Conservation (phyloP, 2,888 invertebrate species). For the Apomyelois bistriatella region DNA sequence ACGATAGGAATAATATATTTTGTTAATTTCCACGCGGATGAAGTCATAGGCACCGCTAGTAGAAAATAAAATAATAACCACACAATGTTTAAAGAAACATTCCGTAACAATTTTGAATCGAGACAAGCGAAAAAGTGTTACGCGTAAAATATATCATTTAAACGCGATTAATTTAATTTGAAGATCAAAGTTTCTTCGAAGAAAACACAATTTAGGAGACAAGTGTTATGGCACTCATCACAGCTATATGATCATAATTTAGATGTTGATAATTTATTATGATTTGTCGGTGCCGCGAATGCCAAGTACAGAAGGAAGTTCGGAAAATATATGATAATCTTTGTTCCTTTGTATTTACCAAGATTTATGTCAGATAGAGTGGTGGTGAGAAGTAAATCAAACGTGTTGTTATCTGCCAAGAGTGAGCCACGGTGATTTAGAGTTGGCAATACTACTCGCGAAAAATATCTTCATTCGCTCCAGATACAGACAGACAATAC, state of each 20-base stretch:
- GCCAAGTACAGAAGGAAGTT: constrained; percentile 12
- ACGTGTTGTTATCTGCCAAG: constrained; percentile 62
- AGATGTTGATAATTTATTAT: constrained; percentile 22
- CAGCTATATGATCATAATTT: constrained; percentile 23
- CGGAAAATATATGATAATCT: constrained; percentile 19
- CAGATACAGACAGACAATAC: constrained; percentile 18
- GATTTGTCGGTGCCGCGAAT: constrained; percentile 21
- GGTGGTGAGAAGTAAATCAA: constrained; percentile 74
- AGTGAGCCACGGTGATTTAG: constrained; percentile 50
- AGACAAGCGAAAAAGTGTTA: constrained; percentile 17
- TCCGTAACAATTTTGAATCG: background rate
- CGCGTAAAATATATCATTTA: constrained; percentile 20
- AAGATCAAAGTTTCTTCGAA: constrained; percentile 22
- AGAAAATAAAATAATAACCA: too few relatives aligned
- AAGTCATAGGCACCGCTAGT: too few relatives aligned
- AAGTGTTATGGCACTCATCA: constrained; percentile 24
- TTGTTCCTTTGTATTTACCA: constrained; percentile 28
- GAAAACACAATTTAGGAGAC: constrained; percentile 25
- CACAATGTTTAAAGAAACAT: too few relatives aligned
- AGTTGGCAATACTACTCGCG: constrained; percentile 56
- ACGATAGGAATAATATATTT: too few relatives aligned
- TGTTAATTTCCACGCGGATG: too few relatives aligned
- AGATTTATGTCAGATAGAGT: constrained; percentile 50
- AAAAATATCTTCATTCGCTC: constrained; percentile 52
- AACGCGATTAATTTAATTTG: constrained; percentile 26